A percentile compares a stretch with the other conserved stretches of the same genome.
These are phyloP conservation scores for Sceloporus tristichus DNA, from an alignment of 2,113 vertebrate genomes.

Conservation along the genomic window DNA sequence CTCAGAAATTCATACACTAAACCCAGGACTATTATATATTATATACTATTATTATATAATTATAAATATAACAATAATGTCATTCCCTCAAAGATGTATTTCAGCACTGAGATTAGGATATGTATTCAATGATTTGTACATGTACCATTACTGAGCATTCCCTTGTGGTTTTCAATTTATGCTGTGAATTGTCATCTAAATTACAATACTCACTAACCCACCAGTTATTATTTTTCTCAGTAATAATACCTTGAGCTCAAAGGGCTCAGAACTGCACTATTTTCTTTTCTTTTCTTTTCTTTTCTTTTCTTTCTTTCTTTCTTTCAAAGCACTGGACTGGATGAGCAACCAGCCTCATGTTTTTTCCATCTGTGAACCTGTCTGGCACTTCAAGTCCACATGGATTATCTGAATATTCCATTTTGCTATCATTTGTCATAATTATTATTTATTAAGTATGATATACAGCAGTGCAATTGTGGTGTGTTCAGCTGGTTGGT, in stretches of 20 bases:
- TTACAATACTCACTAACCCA: conserved; percentile 9
- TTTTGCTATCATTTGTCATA: conserved; percentile 44
- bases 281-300: not conserved
- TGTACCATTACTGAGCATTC: not conserved
- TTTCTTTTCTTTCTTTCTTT: not conserved
- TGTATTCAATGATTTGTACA: not conserved
- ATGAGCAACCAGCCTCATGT: not conserved
- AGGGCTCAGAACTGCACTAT: conserved; percentile 7
- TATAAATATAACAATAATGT: too few relatives aligned
- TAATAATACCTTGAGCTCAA: not conserved
- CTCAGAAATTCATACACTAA: too few relatives aligned
- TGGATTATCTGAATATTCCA: conserved; percentile 40
- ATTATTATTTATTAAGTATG: conserved; percentile 35
- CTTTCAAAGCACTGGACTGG: conserved; percentile 8
- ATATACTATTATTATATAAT: too few relatives aligned
- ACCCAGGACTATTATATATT: too few relatives aligned
- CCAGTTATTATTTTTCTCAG: not conserved
- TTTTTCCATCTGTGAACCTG: conserved; percentile 29
- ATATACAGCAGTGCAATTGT: not conserved
- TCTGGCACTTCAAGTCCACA: conserved; percentile 2
- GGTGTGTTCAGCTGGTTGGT: not conserved
- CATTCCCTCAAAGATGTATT: too few relatives aligned
- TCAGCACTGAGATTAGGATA: not conserved
- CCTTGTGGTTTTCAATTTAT: not conserved
- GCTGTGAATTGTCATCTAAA: conserved; percentile 4